These are phyloP conservation scores for Tupaia chinensis DNA, from an alignment of 2,113 vertebrate species.

Conservation along the genomic window DNA sequence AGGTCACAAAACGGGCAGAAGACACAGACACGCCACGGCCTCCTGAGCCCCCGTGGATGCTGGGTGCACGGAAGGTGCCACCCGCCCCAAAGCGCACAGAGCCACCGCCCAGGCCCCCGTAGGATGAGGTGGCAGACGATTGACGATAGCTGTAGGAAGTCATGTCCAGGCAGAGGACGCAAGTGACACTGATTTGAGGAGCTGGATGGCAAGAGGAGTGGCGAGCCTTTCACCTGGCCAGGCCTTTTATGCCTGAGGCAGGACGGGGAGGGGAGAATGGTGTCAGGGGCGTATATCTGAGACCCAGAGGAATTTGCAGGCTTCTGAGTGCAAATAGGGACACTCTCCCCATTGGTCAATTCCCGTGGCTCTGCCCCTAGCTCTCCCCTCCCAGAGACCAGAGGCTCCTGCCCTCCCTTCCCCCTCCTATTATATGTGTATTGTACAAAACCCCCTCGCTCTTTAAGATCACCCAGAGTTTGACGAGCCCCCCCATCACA, in stretches of 20 bases:
- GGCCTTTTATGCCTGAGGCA: constrained; percentile 82
- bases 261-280: constrained; percentile 61
- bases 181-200: background rate
- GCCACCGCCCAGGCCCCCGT: constrained; percentile 69
- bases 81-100: background rate
- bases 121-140: constrained; percentile 56
- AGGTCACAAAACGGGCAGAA: constrained; percentile 82
- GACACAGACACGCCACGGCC: constrained; percentile 89
- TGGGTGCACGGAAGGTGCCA: constrained; percentile 89
- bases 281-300: constrained; percentile 79
- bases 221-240: constrained; percentile 57
- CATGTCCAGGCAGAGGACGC: constrained; percentile 71
- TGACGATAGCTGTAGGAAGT: constrained; percentile 85
- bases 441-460: too few species aligned
- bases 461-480: background rate
- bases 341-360: constrained; percentile 84
- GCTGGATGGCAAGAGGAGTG: background rate
- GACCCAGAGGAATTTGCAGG: constrained; percentile 83
- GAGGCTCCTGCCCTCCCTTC: background rate
- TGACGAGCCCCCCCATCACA: background rate
- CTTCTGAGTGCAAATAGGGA: constrained; percentile 73
- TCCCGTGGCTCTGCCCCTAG: background rate
- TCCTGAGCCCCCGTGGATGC: constrained; percentile 88
- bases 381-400: background rate
- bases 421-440: background rate